Conservation (phyloP, 2,888 invertebrate genomes). For the Ophion ventricosus region DNA sequence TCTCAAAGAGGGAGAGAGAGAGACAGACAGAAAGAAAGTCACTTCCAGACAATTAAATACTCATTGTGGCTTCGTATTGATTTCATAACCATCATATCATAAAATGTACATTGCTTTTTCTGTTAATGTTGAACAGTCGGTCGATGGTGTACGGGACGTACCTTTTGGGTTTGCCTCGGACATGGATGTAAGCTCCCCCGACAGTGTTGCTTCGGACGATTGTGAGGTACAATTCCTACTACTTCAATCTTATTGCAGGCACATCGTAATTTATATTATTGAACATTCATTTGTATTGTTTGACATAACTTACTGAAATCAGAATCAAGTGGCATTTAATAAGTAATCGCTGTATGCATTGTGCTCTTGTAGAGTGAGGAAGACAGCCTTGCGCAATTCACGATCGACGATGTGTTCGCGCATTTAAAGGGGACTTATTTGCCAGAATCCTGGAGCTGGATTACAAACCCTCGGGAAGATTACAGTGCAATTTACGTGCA, state of each 20-base stretch:
- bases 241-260: slow-evolving; percentile 33
- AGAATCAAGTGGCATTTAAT: slow-evolving; percentile 11
- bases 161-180: slow-evolving; percentile 12
- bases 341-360: slow-evolving; percentile 2
- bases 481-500: background rate
- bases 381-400: slow-evolving; percentile 12
- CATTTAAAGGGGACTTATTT: slow-evolving; percentile 5
- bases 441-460: slow-evolving; percentile 19
- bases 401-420: slow-evolving; percentile 27
- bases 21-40: slow-evolving; percentile 1
- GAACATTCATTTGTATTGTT: slow-evolving; percentile 16
- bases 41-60: no score
- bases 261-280: background rate
- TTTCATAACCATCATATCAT: no score
- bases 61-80: no score
- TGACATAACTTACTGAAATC: background rate
- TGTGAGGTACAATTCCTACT: slow-evolving; percentile 29
- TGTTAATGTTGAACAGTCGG: slow-evolving; percentile 34
- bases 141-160: slow-evolving; percentile 26
- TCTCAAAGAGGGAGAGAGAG: slow-evolving; percentile 3
- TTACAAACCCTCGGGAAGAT: slow-evolving; percentile 7
- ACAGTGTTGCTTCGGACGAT: slow-evolving; percentile 30
- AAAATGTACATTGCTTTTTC: slow-evolving; percentile 5
- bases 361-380: slow-evolving; percentile 24
- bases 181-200: slow-evolving; percentile 19